Evolutionary conservation across 2,113 vertebrate species (phyloP).

Genomic region (Tachycineta bicolor): DNA sequence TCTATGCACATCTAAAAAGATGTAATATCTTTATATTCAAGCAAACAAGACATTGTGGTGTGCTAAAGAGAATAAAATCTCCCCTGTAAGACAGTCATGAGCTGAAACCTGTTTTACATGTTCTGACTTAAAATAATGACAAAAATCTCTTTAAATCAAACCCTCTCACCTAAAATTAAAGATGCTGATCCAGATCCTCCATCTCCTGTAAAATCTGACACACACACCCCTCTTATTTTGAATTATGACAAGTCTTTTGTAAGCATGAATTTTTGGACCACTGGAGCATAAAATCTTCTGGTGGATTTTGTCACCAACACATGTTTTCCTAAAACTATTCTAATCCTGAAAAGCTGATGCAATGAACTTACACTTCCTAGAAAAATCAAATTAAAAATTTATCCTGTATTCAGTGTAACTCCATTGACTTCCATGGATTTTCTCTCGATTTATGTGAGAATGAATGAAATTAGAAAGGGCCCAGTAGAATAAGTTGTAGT

Average conservation of each 20-base stretch:
- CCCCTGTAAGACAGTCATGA: background rate
- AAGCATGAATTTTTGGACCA: background rate
- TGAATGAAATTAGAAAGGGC: constrained; percentile 17
- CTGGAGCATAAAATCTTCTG: background rate
- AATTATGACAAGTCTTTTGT: background rate
- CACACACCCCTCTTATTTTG: accelerated
- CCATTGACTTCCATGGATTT: constrained; percentile 22
- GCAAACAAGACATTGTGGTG: accelerated
- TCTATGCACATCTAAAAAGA: background rate
- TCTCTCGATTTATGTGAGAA: constrained; percentile 20
- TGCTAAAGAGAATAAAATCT: background rate
- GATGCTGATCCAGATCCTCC: background rate
- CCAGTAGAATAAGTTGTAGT: constrained; percentile 16
- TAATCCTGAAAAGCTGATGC: background rate
- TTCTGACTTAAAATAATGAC: background rate
- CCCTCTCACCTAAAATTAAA: background rate
- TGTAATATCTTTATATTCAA: background rate
- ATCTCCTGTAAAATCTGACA: background rate
- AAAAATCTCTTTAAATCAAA: background rate
- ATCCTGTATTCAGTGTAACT: background rate
- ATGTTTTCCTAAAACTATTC: background rate
- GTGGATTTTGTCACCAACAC: background rate
- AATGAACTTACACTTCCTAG: background rate
- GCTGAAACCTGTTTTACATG: background rate
- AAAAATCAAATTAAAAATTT: background rate